phyloP scores from a whole-genome alignment of 2,888 invertebrate genomes.

The Mechanitis messenoides region DNA sequence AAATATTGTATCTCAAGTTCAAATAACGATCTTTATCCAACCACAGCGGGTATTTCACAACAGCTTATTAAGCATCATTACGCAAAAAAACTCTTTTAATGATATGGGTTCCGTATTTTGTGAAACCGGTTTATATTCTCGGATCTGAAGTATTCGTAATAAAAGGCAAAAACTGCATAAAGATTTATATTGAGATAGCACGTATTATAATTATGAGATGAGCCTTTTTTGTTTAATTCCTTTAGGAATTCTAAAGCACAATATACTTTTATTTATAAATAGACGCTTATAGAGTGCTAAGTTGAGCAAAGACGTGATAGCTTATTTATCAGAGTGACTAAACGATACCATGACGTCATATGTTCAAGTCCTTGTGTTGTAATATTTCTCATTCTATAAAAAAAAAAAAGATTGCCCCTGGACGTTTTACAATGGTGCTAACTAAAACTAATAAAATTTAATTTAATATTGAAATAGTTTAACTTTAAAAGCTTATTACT shows the following conservation, averaged over 20 bases:
- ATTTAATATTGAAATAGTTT: no score
- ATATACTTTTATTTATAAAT: not conserved
- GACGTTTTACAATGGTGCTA: no score
- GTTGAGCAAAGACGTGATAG: no score
- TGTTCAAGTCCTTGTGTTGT: no score
- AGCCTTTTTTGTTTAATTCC: not conserved
- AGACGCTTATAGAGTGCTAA: no score
- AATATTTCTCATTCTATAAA: no score
- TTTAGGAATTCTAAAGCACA: not conserved
- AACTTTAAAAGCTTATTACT: no score
- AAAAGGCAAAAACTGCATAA: not conserved
- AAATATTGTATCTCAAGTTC: not conserved
- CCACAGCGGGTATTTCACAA: slow-evolving; percentile 6
- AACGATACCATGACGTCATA: no score
- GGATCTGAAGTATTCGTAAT: slow-evolving; percentile 4
- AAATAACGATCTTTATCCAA: not conserved
- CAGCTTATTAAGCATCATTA: slow-evolving; percentile 7
- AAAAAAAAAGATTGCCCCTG: no score
- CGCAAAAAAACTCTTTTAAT: slow-evolving; percentile 4
- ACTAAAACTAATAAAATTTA: no score
- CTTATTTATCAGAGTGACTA: no score
- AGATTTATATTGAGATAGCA: slow-evolving; percentile 8
- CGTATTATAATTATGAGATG: slow-evolving; percentile 3
- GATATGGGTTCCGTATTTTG: slow-evolving; percentile 7
- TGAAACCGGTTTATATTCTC: slow-evolving; percentile 1